A percentile compares a stretch with the other conserved stretches of the same genome.
These are phyloP conservation scores for Platerodrilus igneus DNA, from an alignment of 2,888 invertebrate genomes.

Conservation along the genomic window DNA sequence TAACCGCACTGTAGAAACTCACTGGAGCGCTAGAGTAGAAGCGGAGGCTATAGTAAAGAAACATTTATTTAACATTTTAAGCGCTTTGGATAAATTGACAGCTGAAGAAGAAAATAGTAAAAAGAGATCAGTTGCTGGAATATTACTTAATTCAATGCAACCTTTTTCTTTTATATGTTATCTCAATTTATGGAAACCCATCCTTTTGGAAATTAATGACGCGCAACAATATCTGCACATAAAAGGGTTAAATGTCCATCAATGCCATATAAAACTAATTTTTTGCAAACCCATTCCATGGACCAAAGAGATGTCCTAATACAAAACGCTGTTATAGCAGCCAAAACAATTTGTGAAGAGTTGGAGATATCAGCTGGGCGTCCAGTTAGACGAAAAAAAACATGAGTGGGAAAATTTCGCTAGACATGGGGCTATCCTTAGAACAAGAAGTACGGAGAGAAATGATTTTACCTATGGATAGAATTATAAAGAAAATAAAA, in stretches of 20 bases:
- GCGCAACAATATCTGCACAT: conserved; percentile 10
- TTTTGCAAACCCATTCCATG: too few species aligned
- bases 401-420: conserved; percentile 10
- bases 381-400: too few species aligned
- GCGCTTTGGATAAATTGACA: conserved; percentile 21
- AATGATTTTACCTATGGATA: conserved; percentile 11
- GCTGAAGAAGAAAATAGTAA: conserved; percentile 19
- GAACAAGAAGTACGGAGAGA: conserved; percentile 13
- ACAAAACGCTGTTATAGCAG: conserved; percentile 7
- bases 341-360: too few species aligned
- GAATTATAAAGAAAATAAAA: conserved; percentile 15
- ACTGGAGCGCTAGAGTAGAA: conserved; percentile 16
- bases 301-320: too few species aligned
- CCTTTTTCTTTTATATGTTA: conserved; percentile 20
- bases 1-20: conserved; percentile 21
- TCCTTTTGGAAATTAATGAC: conserved; percentile 14
- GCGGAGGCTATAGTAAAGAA: conserved; percentile 7
- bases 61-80: conserved; percentile 19
- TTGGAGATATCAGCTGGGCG: too few species aligned
- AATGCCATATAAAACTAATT: conserved; percentile 14
- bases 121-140: conserved; percentile 17
- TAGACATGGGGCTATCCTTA: conserved; percentile 11
- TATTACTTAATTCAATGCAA: conserved; percentile 12
- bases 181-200: conserved; percentile 12
- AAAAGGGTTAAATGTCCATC: conserved; percentile 10